Conservation (phyloP, 1,140 invertebrate species). For the Drosophila nannoptera region DNA sequence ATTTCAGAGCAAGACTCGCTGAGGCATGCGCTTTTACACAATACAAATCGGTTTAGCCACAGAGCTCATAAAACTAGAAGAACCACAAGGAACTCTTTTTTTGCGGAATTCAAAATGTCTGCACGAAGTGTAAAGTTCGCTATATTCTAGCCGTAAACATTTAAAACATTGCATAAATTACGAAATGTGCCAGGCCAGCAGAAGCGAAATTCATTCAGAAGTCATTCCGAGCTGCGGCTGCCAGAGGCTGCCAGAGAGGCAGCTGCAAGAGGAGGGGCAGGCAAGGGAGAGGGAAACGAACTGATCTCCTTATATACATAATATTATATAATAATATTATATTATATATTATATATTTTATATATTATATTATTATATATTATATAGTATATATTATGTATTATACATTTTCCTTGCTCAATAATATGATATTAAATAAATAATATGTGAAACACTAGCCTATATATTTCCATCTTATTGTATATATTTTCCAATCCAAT, state of each 20-base stretch:
- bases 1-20: slow-evolving; percentile 25
- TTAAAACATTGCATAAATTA: slow-evolving; percentile 10
- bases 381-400: too few species aligned
- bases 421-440: too few species aligned
- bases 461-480: too few species aligned
- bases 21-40: slow-evolving; percentile 12
- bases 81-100: background rate
- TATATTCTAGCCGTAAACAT: slow-evolving; percentile 8
- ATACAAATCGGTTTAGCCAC: slow-evolving; percentile 28
- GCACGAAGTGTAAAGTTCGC: slow-evolving; percentile 18
- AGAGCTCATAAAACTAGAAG: slow-evolving; percentile 7
- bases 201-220: slow-evolving; percentile 5
- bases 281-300: background rate
- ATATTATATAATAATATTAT: too few species aligned
- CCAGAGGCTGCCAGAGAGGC: background rate
- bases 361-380: too few species aligned
- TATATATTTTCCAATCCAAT: too few species aligned
- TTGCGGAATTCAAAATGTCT: slow-evolving; percentile 17
- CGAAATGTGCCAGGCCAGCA: slow-evolving; percentile 14
- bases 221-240: background rate
- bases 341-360: too few species aligned
- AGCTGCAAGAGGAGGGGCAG: background rate
- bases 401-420: too few species aligned
- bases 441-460: too few species aligned
- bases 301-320: too few species aligned